phyloP scores from a whole-genome alignment of 2,797 vertebrate genomes.

The Aotus griseimembra region DNA sequence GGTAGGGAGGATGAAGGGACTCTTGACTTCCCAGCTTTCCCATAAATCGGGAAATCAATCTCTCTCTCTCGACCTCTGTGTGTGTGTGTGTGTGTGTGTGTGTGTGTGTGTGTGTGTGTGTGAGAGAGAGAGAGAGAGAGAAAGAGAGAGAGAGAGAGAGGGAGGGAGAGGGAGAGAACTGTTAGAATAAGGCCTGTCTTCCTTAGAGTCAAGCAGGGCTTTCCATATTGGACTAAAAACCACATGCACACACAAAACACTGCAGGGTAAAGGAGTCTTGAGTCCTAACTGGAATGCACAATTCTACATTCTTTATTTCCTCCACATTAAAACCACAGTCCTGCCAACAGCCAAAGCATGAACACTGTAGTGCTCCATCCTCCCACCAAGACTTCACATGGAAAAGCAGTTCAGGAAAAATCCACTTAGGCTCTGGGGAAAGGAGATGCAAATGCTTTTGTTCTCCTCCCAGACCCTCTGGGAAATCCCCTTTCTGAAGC shows the following conservation, averaged over 20 bases:
- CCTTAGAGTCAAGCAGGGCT: conserved; percentile 20
- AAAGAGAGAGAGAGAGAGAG: too few species aligned
- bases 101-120: not conserved
- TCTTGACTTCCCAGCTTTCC: not conserved
- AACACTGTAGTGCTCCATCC: not conserved
- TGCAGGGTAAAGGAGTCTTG: not conserved
- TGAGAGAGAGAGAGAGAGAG: too few species aligned
- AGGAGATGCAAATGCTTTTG: conserved; percentile 28
- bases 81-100: not conserved
- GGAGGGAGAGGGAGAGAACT: not conserved
- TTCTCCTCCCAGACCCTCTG: conserved; percentile 34
- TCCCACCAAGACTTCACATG: conserved; percentile 54
- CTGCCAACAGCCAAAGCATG: conserved; percentile 20
- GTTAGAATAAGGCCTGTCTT: conserved; percentile 37
- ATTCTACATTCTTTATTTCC: not conserved
- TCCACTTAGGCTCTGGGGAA: conserved; percentile 8
- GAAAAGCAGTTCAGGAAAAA: conserved; percentile 58
- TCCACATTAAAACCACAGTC: not conserved
- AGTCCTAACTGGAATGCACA: not conserved
- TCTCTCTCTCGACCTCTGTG: not conserved
- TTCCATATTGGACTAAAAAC: conserved; percentile 35
- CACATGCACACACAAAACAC: not conserved
- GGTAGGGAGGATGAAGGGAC: not conserved
- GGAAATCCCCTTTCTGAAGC: conserved; percentile 52
- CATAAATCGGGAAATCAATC: not conserved